A percentile compares a stretch with the other conserved stretches of the same genome.
phyloP scores from a whole-genome alignment of 2,113 vertebrate genomes.

The Psammodynastes pulverulentus region DNA sequence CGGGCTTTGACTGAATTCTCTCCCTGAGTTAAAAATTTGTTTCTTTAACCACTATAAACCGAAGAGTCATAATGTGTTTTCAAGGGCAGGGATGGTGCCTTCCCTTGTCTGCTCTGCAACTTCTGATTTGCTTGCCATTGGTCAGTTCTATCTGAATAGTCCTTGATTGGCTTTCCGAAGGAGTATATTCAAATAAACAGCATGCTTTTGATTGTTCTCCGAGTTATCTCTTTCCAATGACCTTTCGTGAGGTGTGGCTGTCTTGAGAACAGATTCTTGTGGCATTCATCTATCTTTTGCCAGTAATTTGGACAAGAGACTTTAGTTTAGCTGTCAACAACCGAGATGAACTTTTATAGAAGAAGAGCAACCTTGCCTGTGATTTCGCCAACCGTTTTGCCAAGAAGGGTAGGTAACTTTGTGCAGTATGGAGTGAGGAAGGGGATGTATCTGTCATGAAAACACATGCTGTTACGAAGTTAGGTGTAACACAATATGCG shows the following conservation, averaged over 20 bases:
- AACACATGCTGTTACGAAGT: neutral
- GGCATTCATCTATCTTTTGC: constrained; percentile 53
- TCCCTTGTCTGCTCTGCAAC: constrained; percentile 68
- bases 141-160: constrained; percentile 70
- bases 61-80: constrained; percentile 71
- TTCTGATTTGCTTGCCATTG: constrained; percentile 66
- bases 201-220: constrained; percentile 57
- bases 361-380: constrained; percentile 89
- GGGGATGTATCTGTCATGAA: neutral
- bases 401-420: constrained; percentile 80
- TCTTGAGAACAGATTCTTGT: constrained; percentile 45
- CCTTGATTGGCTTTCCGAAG: constrained; percentile 70
- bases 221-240: constrained; percentile 53
- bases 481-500: neutral
- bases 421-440: neutral
- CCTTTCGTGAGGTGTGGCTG: constrained; percentile 1
- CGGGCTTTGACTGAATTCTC: constrained; percentile 50
- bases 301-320: constrained; percentile 54
- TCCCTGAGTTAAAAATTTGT: constrained; percentile 61
- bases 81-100: constrained; percentile 89
- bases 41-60: constrained; percentile 71
- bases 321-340: constrained; percentile 50
- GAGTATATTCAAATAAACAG: constrained; percentile 61
- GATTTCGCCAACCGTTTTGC: constrained; percentile 84
- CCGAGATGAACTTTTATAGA: constrained; percentile 85